Percentiles rank a stretch among this genome's conserved stretches.
Conservation (phyloP, 2,113 vertebrate genomes). For the Nymphicus hollandicus region DNA sequence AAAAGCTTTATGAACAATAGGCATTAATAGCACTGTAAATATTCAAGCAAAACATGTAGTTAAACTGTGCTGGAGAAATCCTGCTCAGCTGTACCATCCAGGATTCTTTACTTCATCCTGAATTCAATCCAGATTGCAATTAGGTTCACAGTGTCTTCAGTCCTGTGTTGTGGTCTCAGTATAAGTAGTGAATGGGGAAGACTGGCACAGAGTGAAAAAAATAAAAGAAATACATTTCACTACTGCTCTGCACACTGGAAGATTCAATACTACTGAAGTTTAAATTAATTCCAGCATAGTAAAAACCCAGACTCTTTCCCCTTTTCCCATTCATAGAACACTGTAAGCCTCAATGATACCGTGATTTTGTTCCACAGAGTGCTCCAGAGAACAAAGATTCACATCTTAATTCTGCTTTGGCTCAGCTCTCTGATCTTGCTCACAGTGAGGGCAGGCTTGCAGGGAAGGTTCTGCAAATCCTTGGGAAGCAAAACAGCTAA, state of each 20-base stretch:
- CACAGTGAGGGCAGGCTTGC: background rate
- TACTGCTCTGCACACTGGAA: background rate
- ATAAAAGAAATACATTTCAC: background rate
- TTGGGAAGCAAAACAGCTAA: background rate
- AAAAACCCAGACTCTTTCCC: background rate
- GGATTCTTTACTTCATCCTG: background rate
- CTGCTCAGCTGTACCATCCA: background rate
- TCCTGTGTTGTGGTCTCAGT: background rate
- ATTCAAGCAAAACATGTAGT: background rate
- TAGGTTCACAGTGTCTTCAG: background rate
- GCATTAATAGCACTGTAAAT: background rate
- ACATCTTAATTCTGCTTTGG: background rate
- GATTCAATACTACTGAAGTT: background rate
- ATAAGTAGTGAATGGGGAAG: background rate
- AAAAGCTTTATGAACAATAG: background rate
- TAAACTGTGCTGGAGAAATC: background rate
- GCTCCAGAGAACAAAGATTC: background rate
- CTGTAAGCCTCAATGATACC: background rate
- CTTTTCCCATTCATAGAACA: background rate
- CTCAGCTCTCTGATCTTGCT: background rate
- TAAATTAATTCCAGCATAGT: background rate
- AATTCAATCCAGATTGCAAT: constrained; percentile 28
- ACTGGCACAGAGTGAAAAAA: background rate
- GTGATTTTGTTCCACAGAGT: background rate
- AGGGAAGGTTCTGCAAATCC: background rate